Conservation (phyloP, 1,140 invertebrate genomes). For the Ganaspis sp. region DNA sequence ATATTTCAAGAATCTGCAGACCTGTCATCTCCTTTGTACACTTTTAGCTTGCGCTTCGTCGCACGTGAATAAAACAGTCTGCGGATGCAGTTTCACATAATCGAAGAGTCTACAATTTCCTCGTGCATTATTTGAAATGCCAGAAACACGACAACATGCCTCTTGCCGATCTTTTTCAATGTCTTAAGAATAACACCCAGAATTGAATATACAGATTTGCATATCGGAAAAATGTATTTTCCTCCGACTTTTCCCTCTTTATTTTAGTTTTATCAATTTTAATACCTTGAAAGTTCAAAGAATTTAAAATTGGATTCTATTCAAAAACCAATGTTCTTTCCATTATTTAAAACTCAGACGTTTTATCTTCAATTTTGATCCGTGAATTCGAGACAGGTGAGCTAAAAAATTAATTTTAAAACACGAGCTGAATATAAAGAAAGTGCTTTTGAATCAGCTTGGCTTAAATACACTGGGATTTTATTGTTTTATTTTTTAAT, state of each 20-base stretch:
- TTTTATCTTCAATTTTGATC: not conserved
- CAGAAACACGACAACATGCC: conserved; percentile 1
- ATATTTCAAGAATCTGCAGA: conserved; percentile 7
- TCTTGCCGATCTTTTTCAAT: conserved; percentile 13
- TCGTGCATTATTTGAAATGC: conserved; percentile 23
- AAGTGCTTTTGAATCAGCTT: no score
- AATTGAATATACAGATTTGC: conserved; percentile 9
- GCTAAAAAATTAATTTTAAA: not conserved
- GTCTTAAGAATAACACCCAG: not conserved
- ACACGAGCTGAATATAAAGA: no score
- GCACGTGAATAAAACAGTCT: conserved; percentile 29
- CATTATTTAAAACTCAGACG: not conserved
- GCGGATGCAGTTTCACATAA: conserved; percentile 30
- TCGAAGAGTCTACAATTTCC: conserved; percentile 27
- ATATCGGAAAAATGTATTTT: not conserved
- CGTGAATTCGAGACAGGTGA: not conserved
- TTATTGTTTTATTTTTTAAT: no score
- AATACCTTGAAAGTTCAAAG: not conserved
- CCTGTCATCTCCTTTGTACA: conserved; percentile 9
- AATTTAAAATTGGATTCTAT: not conserved
- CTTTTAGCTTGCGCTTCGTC: conserved; percentile 22
- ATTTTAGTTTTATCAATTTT: not conserved
- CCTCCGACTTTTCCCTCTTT: not conserved
- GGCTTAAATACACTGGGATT: no score
- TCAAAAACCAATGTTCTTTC: not conserved